phyloP scores from a whole-genome alignment of 1,140 invertebrate species.

The silkworm (Bombyx mori) region DNA sequence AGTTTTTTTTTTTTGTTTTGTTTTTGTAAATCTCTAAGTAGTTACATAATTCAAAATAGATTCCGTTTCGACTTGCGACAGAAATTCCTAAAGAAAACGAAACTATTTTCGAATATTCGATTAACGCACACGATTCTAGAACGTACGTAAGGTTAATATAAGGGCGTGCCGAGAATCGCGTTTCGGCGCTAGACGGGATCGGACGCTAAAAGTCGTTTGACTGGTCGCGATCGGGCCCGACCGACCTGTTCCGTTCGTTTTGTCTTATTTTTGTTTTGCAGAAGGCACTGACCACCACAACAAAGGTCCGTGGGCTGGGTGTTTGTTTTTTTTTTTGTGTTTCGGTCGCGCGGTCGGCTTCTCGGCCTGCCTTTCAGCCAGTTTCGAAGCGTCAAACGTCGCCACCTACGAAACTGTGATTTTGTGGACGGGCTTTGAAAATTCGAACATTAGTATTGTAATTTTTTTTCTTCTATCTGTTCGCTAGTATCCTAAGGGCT shows the following conservation, averaged over 20 bases:
- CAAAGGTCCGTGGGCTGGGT: constrained; percentile 49
- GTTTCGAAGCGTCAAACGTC: no score
- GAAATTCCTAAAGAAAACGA: constrained; percentile 67
- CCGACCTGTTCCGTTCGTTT: constrained; percentile 38
- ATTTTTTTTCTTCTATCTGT: no score
- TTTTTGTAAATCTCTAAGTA: neutral
- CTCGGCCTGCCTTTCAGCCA: no score
- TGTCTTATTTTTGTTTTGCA: constrained; percentile 62
- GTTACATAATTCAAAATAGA: neutral
- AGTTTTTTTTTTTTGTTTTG: neutral
- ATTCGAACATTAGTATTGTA: no score
- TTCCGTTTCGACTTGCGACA: constrained; percentile 3
- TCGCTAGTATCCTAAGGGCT: no score
- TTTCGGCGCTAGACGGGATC: constrained; percentile 1
- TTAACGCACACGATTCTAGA: constrained; percentile 22
- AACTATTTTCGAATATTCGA: constrained; percentile 37
- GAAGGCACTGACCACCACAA: constrained; percentile 68
- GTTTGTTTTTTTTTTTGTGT: constrained; percentile 40
- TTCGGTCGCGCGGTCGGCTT: constrained; percentile 8
- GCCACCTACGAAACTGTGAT: no score
- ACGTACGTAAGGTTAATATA: constrained; percentile 1
- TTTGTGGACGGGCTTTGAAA: no score
- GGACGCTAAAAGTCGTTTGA: constrained; percentile 34
- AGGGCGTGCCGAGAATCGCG: neutral
- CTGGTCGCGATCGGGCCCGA: constrained; percentile 42